A percentile compares a stretch with the other conserved stretches of the same genome.
Evolutionary conservation across 1,140 invertebrate genomes (phyloP).

Genomic region (Doryteuthis pealeii): DNA sequence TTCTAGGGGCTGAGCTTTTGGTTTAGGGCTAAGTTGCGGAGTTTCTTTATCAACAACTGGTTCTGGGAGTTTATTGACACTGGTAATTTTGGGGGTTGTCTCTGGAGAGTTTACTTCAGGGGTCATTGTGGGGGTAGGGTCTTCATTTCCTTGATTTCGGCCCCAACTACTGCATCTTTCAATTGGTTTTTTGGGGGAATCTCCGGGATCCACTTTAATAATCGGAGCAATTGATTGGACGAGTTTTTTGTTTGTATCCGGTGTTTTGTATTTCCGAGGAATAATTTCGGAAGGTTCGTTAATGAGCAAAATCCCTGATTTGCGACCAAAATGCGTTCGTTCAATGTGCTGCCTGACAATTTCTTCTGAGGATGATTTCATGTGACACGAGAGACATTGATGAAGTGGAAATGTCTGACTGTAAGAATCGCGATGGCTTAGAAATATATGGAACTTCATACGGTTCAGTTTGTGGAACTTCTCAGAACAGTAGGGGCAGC

Average conservation of each 20-base stretch:
- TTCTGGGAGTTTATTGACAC: too few species aligned
- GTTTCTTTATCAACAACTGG: too few species aligned
- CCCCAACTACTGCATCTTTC: slow-evolving; percentile 1
- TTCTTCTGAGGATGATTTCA: neutral
- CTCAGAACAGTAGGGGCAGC: neutral
- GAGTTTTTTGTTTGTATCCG: neutral
- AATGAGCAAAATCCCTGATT: neutral
- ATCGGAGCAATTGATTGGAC: neutral
- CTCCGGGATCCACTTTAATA: neutral
- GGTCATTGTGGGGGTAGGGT: neutral
- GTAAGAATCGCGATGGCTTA: neutral
- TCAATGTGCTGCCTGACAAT: neutral
- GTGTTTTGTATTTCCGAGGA: neutral
- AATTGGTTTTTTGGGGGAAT: neutral
- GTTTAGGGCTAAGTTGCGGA: too few species aligned
- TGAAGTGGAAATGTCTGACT: neutral
- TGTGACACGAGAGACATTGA: neutral
- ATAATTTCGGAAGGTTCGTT: neutral
- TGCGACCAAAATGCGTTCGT: neutral
- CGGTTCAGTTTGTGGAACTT: neutral
- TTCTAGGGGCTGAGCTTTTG: too few species aligned
- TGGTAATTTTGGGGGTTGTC: neutral
- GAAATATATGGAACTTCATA: neutral
- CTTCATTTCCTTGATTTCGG: neutral
- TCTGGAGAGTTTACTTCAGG: neutral